Evolutionary conservation across 2,113 vertebrate species (phyloP), one percentile per base, ranked within the genome.

Genomic region (Zosterops japonicus): DNA sequence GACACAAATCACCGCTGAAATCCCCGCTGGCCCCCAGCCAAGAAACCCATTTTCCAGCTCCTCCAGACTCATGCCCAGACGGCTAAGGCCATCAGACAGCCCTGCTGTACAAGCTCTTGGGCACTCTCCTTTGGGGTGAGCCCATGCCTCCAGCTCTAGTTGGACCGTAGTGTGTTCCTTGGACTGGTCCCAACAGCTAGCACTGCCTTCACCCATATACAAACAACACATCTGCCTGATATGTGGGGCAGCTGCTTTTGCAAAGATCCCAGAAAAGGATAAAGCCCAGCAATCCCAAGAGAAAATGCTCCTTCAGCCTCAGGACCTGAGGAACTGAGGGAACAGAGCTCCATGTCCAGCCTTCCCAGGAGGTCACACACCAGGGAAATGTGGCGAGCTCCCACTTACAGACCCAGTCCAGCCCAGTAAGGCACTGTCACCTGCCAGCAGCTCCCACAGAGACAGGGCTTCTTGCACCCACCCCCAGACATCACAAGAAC

Each of bases 1-100:
- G 93, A 68, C 89, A 85, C 96, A 92, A 90, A 94, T 95, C 93
- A 74, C 49, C 28, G 3, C 75, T 70, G 81, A 87, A 92, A 92
- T 67, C 68, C 83, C 85, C 4, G 39, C 68, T 88, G 94, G 92
- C 25, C 79, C 56, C 60, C 18, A 10, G 88, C 88, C 94, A 95
- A 47, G 21, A 64, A 90, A 70, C 60, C 83, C 68, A 93, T 95
- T 93, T 92, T 44, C 76, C 59, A 89, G 55, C 47, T 91, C 52
- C 89, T 94, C 79, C 64, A 85, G 83, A 36, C 88, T 95, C 60
- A 18, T 2, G 50, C 33, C 57, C 84, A 79, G 80, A 65, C 13
- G 0, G 70, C 53, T 7, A 21, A 91, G 90, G 87, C 90, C 75
- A 59, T 70, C 72, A 77, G 68, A 52, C 47, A 81, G 69, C 76